These are phyloP conservation scores for Argopecten irradians DNA, from an alignment of 1,140 invertebrate species.

Conservation along the genomic window DNA sequence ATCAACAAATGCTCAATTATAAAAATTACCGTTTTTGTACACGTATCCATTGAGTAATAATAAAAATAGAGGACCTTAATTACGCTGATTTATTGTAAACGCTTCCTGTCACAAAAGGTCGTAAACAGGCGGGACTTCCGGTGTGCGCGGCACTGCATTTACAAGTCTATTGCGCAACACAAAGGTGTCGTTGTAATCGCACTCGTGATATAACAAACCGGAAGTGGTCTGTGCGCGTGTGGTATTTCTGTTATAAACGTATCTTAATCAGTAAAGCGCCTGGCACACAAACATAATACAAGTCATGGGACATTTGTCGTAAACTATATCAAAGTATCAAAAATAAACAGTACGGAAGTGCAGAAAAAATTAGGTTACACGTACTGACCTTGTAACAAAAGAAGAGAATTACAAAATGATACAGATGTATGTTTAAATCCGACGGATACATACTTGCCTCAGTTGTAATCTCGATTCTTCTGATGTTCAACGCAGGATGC, in stretches of 20 bases:
- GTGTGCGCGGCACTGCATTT: neutral
- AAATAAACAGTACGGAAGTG: neutral
- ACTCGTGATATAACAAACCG: neutral
- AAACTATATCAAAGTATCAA: neutral
- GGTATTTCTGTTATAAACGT: neutral
- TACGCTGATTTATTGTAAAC: neutral
- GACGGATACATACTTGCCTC: neutral
- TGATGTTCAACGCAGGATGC: neutral
- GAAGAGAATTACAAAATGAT: neutral
- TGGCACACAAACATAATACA: neutral
- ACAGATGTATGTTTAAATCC: neutral
- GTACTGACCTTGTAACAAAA: neutral
- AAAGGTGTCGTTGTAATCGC: neutral
- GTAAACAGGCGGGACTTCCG: neutral
- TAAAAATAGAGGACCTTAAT: neutral
- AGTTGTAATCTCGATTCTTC: neutral
- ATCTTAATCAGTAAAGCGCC: neutral
- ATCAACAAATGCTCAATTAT: neutral
- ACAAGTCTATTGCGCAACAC: neutral
- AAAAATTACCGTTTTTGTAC: conserved; percentile 1
- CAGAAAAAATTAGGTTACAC: neutral
- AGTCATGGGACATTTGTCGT: neutral
- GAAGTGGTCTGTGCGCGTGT: neutral
- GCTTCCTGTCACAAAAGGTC: neutral
- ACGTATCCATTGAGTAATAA: neutral